Percentiles rank a stretch among this genome's conserved stretches.
Evolutionary conservation across 1,140 invertebrate species (phyloP).

Genomic region (Zaprionus ghesquierei): DNA sequence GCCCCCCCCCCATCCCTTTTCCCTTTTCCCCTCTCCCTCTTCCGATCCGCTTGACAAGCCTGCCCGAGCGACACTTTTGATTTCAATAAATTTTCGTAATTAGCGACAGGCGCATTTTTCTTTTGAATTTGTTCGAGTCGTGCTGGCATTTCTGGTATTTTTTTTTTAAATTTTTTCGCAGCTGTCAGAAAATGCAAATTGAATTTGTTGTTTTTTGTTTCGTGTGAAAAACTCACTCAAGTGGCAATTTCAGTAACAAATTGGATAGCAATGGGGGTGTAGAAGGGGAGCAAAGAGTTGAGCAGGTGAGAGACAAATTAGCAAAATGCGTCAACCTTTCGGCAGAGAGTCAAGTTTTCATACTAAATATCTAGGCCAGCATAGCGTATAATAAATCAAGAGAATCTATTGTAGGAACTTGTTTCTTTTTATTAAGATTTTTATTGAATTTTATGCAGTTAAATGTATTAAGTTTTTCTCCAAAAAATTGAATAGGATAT

Average conservation of each 20-base stretch:
- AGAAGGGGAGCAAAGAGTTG: constrained; percentile 23
- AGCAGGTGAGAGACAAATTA: constrained; percentile 49
- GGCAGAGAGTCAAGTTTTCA: background rate
- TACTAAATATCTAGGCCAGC: background rate
- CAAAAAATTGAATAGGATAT: too few relatives aligned
- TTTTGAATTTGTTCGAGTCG: constrained; percentile 35
- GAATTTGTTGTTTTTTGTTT: constrained; percentile 56
- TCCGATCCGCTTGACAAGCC: background rate
- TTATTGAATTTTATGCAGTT: background rate
- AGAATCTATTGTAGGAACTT: background rate
- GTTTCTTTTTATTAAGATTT: background rate
- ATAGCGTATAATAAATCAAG: background rate
- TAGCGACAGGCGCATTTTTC: constrained; percentile 72
- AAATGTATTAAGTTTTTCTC: too few relatives aligned
- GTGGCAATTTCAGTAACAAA: constrained; percentile 49
- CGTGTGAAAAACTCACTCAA: constrained; percentile 49
- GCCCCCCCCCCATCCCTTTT: too few relatives aligned
- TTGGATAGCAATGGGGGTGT: background rate
- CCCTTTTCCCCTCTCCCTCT: background rate
- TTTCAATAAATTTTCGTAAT: constrained; percentile 79
- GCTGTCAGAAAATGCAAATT: constrained; percentile 71
- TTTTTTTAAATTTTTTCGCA: constrained; percentile 5
- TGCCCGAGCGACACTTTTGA: constrained; percentile 66
- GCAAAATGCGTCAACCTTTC: background rate
- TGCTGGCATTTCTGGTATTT: constrained; percentile 12